Evolutionary conservation across 2,888 invertebrate species (phyloP).

Genomic region (Byasa hedistus): DNA sequence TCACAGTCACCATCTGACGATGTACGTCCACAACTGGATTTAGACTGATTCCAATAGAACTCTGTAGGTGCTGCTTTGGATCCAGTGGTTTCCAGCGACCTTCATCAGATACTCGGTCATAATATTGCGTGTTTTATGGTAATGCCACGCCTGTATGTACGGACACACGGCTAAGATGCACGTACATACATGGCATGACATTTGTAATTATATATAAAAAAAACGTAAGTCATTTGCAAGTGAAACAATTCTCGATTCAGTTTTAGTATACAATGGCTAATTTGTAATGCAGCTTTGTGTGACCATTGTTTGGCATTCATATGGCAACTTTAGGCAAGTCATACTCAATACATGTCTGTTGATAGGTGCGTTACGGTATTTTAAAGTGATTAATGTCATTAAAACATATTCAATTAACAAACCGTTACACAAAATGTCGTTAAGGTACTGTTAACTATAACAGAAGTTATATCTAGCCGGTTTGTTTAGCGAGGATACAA

Average conservation of each 20-base stretch:
- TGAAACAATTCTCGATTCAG: not conserved
- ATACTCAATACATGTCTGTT: too few relatives aligned
- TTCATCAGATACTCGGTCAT: too few relatives aligned
- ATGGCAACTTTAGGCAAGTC: constrained; percentile 20
- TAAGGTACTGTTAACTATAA: not conserved
- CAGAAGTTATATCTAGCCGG: not conserved
- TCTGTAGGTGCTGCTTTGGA: too few relatives aligned
- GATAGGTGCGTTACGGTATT: not conserved
- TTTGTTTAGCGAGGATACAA: constrained; percentile 7
- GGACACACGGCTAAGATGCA: too few relatives aligned
- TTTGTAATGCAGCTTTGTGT: constrained; percentile 8
- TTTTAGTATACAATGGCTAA: constrained; percentile 17
- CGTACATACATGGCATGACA: too few relatives aligned
- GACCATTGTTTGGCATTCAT: constrained; percentile 13
- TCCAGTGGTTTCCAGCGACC: too few relatives aligned
- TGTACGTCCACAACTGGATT: too few relatives aligned
- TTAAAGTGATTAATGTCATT: constrained; percentile 9
- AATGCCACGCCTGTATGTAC: too few relatives aligned
- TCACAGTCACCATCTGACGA: too few relatives aligned
- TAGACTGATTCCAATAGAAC: too few relatives aligned
- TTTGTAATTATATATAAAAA: too few relatives aligned
- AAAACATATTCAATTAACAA: constrained; percentile 3
- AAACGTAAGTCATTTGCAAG: constrained; percentile 3
- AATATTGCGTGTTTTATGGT: too few relatives aligned
- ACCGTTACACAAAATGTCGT: constrained; percentile 7